Conservation (phyloP, 2,797 vertebrate genomes). For the Anguilla megastoma region DNA sequence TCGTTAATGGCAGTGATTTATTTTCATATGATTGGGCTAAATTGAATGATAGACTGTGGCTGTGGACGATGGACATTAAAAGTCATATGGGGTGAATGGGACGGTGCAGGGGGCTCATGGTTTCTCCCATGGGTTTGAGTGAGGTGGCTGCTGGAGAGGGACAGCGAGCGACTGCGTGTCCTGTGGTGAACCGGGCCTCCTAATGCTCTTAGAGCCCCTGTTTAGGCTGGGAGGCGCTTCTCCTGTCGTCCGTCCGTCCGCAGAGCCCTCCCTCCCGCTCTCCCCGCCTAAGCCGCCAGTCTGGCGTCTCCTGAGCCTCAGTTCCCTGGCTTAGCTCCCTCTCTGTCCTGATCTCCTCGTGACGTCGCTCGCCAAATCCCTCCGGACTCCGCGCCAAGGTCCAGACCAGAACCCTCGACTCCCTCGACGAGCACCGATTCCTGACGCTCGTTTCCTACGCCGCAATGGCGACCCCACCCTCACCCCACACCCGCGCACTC, state of each 20-base stretch:
- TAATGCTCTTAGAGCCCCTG: slow-evolving; percentile 12
- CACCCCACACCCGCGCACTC: background rate
- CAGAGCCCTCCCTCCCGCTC: background rate
- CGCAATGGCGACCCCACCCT: background rate
- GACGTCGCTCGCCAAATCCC: background rate
- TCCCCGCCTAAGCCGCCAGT: background rate
- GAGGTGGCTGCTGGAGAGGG: background rate
- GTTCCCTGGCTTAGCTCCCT: slow-evolving; percentile 17
- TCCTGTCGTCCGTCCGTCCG: background rate
- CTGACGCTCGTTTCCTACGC: background rate
- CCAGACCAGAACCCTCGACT: background rate
- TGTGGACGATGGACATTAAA: no score
- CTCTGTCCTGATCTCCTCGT: background rate
- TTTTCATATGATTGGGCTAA: no score
- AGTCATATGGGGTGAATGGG: no score
- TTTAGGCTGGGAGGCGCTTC: background rate
- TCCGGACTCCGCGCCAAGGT: background rate
- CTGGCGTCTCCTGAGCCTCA: slow-evolving; percentile 15
- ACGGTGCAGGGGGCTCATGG: background rate
- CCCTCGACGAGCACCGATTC: background rate
- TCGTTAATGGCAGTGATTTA: background rate
- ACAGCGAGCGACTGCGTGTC: background rate
- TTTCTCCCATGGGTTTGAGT: background rate
- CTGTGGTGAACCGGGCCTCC: background rate
- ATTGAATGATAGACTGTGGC: no score